phyloP scores from a whole-genome alignment of 2,888 invertebrate species.

The Campaea margaritaria region DNA sequence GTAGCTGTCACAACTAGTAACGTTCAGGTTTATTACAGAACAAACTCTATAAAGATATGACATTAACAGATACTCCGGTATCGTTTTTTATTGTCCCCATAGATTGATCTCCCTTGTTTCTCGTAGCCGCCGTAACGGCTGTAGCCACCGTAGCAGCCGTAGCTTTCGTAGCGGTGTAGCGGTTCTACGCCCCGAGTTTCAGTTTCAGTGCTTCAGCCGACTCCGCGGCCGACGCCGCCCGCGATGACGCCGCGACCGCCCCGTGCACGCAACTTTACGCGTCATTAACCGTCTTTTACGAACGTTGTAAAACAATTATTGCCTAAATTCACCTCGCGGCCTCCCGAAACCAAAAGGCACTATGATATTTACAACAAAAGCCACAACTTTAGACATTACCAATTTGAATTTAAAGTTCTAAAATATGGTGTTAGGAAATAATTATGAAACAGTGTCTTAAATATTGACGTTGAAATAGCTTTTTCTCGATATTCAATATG shows the following conservation, averaged over 20 bases:
- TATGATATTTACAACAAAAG: constrained; percentile 20
- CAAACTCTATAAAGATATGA: no score
- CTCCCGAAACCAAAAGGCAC: constrained; percentile 24
- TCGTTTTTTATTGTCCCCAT: not conserved
- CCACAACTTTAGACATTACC: not conserved
- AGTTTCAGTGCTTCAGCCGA: constrained; percentile 68
- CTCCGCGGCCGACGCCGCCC: constrained; percentile 63
- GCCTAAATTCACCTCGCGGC: constrained; percentile 36
- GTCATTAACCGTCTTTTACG: constrained; percentile 72
- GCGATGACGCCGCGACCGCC: constrained; percentile 50
- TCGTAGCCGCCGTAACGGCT: not conserved
- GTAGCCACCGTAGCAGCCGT: constrained; percentile 1
- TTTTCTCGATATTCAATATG: constrained; percentile 50
- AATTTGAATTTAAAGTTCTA: constrained; percentile 16
- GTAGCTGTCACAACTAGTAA: no score
- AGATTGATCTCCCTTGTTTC: not conserved
- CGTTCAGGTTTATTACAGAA: no score
- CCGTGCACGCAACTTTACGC: constrained; percentile 61
- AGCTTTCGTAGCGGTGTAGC: constrained; percentile 42
- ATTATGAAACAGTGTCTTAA: constrained; percentile 40
- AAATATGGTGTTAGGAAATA: constrained; percentile 16
- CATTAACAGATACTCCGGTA: no score
- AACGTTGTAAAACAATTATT: constrained; percentile 61
- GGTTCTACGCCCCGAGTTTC: constrained; percentile 45
- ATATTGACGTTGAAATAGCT: constrained; percentile 38